Evolutionary conservation across 2,113 vertebrate species (phyloP).

Genomic region (Lichenostomus cassidix): DNA sequence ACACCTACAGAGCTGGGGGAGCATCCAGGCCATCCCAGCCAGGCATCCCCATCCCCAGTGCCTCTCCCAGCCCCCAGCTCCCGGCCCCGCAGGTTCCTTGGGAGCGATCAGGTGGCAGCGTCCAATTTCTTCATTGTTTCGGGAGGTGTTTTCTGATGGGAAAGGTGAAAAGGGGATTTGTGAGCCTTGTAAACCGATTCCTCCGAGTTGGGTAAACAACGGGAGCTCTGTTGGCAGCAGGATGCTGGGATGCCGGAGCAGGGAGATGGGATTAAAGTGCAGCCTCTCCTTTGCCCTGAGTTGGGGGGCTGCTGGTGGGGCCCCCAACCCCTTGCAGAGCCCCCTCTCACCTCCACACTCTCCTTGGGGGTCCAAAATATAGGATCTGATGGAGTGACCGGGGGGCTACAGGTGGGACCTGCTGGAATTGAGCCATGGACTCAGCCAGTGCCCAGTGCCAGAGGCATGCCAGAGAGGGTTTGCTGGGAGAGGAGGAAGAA

Average conservation of each 20-base stretch:
- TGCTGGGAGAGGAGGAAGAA: background rate
- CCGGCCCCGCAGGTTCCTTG: constrained; percentile 51
- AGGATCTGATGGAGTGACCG: fast-evolving
- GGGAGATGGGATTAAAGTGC: constrained; percentile 24
- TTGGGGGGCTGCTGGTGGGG: background rate
- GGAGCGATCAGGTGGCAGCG: constrained; percentile 70
- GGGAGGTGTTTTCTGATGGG: constrained; percentile 77
- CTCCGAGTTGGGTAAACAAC: constrained; percentile 73
- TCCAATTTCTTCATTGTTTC: constrained; percentile 75
- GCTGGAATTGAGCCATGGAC: background rate
- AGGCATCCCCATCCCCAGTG: background rate
- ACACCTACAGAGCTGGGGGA: background rate
- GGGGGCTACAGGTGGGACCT: background rate
- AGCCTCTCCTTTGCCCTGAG: background rate
- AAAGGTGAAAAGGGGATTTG: constrained; percentile 78
- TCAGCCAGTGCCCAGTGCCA: fast-evolving
- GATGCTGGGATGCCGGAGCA: background rate
- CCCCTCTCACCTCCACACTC: background rate
- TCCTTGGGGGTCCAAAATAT: background rate
- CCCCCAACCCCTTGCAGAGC: background rate
- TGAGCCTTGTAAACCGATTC: constrained; percentile 73
- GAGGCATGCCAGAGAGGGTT: background rate
- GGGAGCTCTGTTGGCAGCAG: constrained; percentile 68
- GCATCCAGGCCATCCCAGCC: background rate
- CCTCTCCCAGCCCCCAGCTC: background rate